Base-by-base conservation (phyloP, 2,888 invertebrate species). In the Cyaniris semiargus region DNA sequence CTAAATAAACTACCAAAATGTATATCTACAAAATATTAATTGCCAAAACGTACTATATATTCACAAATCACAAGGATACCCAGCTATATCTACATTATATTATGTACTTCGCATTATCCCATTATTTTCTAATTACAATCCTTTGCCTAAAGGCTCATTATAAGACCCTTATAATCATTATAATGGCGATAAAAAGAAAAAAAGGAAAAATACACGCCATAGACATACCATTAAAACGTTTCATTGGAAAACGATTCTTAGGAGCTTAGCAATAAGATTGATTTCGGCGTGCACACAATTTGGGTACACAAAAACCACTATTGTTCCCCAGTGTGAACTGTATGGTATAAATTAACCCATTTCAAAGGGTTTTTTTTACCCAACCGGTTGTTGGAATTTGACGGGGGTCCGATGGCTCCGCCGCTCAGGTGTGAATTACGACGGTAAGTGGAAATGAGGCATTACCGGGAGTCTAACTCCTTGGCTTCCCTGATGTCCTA, bases 281-380 rank as follows among this genome's bases (percentile, higher is more conserved):
- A 27, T 4, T 66, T 31, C 2, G 5, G 27, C 27, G 31, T 66
- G 27, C 13, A 27, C 27, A 6, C 13, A 18, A 66, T 27, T 27
- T 66, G 66, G 81, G 81, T 80, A 80, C 79, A 81, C 77, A 83
- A 83, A 85, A 85, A 83, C 81, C 75, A 75, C 82, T 83, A 85
- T 87, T 86, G 86, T 85, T 84, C 85, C 88, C 85, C 86, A 88
- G 89, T 89, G 87, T 87, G 87, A 89, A 86, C 87, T 85, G 87
- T 85, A 83, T 81, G 80, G 88, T 88, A 90, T 90, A 89, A 90
- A 89, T 90, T 89, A 85, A 86, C 86, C 87, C 86, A 85, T 86
- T 86, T 86, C 84, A 85, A 86, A 82, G 83, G 83, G 84, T 87
- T 86, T 87, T 85, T 85, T 84, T 83, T 83, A 84, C 83, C 82